These are phyloP conservation scores for Catalaphyllia jardinei DNA, from an alignment of 64 coral and sea anemone genomes.

Conservation along the genomic window DNA sequence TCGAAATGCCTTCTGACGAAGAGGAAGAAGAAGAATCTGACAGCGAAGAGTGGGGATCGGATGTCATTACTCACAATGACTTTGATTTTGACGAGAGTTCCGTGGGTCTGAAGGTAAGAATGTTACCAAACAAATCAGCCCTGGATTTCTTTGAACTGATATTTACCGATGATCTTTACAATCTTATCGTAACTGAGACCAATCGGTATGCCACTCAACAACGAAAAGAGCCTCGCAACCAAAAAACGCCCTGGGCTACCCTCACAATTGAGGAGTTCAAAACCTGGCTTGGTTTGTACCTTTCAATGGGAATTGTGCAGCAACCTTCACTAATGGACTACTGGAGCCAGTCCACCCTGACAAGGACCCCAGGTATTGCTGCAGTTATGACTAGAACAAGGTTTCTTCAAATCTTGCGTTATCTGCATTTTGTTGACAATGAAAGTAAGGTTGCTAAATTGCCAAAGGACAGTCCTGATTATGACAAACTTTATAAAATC, in stretches of 20 bases:
- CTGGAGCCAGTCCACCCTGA: neutral
- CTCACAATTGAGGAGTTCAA: slow-evolving; percentile 52
- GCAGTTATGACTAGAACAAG: slow-evolving; percentile 6
- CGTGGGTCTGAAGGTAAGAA: neutral
- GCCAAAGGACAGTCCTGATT: too few relatives aligned
- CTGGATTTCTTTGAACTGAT: neutral
- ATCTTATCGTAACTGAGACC: neutral
- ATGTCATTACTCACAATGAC: slow-evolving; percentile 2
- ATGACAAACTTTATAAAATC: slow-evolving; percentile 10
- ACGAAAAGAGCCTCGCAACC: neutral
- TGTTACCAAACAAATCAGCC: slow-evolving; percentile 4
- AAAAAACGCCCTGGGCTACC: neutral
- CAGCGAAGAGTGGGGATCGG: neutral
- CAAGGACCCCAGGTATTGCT: slow-evolving; percentile 21
- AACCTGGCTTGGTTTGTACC: slow-evolving; percentile 33
- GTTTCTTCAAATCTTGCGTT: slow-evolving; percentile 40
- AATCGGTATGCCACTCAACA: neutral
- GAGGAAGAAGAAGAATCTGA: too few relatives aligned
- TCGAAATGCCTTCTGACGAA: too few relatives aligned
- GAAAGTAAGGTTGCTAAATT: slow-evolving; percentile 3
- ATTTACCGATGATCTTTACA: neutral
- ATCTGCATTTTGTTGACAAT: slow-evolving; percentile 45
- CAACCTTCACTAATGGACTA: neutral
- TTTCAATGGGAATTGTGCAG: slow-evolving; percentile 25
- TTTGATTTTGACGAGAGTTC: neutral